These are phyloP conservation scores for Saccostrea glomerata DNA, from an alignment of 1,140 invertebrate species.

Conservation along the genomic window DNA sequence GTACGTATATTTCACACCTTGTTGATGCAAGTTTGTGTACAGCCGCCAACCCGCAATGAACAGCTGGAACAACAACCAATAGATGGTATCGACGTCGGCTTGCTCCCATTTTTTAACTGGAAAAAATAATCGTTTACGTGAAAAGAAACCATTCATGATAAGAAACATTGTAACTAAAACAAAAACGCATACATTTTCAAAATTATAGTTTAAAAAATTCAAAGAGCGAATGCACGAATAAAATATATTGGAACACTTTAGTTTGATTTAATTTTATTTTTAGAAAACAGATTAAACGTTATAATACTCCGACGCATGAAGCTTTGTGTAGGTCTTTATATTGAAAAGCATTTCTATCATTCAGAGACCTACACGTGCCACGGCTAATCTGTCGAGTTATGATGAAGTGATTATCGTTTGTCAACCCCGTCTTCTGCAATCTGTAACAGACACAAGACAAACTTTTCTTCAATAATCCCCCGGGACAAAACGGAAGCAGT, in stretches of 20 bases:
- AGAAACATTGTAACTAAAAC: no score
- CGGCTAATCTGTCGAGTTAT: neutral
- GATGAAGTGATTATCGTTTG: slow-evolving; percentile 23
- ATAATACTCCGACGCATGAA: slow-evolving; percentile 3
- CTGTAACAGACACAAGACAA: neutral
- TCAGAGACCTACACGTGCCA: neutral
- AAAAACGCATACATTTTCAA: no score
- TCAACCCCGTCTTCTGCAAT: neutral
- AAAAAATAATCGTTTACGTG: no score
- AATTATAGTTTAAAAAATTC: no score
- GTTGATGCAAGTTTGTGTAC: neutral
- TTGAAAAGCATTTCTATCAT: neutral
- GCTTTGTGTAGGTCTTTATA: neutral
- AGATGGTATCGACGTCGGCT: neutral
- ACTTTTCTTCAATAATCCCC: neutral
- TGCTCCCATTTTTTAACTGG: neutral
- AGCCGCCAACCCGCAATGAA: neutral
- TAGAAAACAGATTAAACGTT: neutral
- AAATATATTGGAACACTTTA: neutral
- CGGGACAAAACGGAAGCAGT: neutral
- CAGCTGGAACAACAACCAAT: neutral
- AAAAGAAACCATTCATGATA: no score
- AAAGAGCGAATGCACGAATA: no score
- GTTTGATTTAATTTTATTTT: neutral
- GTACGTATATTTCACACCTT: slow-evolving; percentile 33